These are phyloP conservation scores for Tangara arthus DNA, from an alignment of 2,797 vertebrate genomes.

Conservation along the genomic window DNA sequence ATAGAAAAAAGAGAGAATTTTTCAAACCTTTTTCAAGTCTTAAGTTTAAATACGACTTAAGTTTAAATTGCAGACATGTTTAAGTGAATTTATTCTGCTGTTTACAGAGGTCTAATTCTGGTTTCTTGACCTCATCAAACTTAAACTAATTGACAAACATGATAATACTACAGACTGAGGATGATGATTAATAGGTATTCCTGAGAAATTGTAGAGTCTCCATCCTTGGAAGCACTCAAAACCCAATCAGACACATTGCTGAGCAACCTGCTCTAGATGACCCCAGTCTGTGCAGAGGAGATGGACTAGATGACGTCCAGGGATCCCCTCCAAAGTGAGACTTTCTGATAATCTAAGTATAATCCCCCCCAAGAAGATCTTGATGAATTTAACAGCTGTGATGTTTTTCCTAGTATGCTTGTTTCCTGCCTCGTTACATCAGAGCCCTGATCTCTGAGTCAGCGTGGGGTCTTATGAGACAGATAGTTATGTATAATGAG, in stretches of 20 bases:
- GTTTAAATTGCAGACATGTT: background rate
- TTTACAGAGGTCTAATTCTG: background rate
- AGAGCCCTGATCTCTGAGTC: background rate
- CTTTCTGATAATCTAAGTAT: background rate
- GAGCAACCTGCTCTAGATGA: background rate
- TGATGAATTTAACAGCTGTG: background rate
- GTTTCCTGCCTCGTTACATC: background rate
- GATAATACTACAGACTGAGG: background rate
- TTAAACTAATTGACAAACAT: background rate
- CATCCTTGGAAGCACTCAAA: background rate
- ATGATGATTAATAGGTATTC: background rate
- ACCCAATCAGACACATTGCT: accelerated
- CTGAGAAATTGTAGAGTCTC: background rate
- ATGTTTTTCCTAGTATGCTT: background rate
- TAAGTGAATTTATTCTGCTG: background rate
- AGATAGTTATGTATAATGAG: background rate
- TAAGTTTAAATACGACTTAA: background rate
- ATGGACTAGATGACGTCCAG: background rate
- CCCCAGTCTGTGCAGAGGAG: background rate
- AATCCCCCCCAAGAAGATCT: background rate
- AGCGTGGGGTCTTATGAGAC: background rate
- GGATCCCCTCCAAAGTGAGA: background rate
- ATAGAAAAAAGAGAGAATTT: background rate
- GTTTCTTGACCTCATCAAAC: background rate
- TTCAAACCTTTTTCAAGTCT: background rate